These are phyloP conservation scores for Ictalurus punctatus DNA, from an alignment of 2,113 vertebrate genomes.

Conservation along the genomic window DNA sequence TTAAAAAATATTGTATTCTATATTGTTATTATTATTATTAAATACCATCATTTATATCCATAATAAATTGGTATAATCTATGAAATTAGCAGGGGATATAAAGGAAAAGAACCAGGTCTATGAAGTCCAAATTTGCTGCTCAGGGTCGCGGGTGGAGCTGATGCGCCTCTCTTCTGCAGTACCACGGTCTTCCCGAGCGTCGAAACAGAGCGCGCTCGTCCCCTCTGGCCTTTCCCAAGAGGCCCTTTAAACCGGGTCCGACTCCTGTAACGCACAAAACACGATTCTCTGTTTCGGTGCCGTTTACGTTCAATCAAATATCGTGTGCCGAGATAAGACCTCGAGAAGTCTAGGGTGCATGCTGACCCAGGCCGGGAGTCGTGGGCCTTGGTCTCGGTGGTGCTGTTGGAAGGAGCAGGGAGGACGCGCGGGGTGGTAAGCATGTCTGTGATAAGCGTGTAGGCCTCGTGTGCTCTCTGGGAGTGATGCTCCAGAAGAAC, in stretches of 20 bases:
- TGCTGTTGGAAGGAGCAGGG: slow-evolving; percentile 42
- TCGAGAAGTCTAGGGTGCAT: slow-evolving; percentile 7
- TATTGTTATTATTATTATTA: too few species aligned
- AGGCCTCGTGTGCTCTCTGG: slow-evolving; percentile 79
- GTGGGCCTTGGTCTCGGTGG: background rate
- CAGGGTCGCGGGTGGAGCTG: slow-evolving; percentile 26
- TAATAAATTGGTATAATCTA: background rate
- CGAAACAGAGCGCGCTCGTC: slow-evolving; percentile 37
- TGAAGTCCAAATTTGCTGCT: slow-evolving; percentile 63
- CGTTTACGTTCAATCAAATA: background rate
- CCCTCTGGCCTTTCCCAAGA: slow-evolving; percentile 42
- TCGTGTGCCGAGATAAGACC: background rate
- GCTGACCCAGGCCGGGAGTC: slow-evolving; percentile 34
- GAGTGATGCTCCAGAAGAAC: slow-evolving; percentile 77
- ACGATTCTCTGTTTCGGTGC: background rate
- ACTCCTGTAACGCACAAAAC: slow-evolving; percentile 61
- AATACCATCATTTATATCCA: background rate
- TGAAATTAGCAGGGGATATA: background rate
- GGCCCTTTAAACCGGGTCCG: slow-evolving; percentile 49
- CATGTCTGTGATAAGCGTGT: slow-evolving; percentile 78
- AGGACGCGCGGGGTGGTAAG: slow-evolving; percentile 62
- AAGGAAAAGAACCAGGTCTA: slow-evolving; percentile 66
- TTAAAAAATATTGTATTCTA: background rate
- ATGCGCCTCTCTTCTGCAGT: slow-evolving; percentile 23
- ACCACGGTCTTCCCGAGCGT: slow-evolving; percentile 52